Evolutionary conservation across 2,113 vertebrate species (phyloP), one percentile per base, ranked within the genome.

Genomic region (Alethe castanea): DNA sequence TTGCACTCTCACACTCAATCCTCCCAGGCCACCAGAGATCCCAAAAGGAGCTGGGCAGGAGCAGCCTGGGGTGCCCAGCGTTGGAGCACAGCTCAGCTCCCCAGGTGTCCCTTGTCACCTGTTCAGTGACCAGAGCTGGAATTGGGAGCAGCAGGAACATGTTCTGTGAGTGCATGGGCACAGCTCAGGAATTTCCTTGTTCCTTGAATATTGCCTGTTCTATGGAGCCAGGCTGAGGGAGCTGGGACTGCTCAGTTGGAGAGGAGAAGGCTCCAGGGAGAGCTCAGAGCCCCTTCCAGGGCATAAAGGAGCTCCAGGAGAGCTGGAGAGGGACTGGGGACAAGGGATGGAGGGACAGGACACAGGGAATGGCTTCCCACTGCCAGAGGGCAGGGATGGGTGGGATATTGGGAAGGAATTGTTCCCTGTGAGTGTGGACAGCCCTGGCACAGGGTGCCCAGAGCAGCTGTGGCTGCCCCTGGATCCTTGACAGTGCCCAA

Each of bases 91-190:
- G 54, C 71, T 86, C 2, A 0, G 56, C 28, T 66, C n/a, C 29
- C 25, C 19, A 0, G 1, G 8, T 2, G 3, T 45, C 50, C 19
- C 15, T 17, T 12, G 26, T 69, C 54, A 33, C 4, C 2, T 29
- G 6, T 11, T 19, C 25, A 2, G 3, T 31, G 31, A 10, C 6
- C 40, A 19, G 5, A 24, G 47, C 42, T 66, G 88, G 17, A 31
- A 19, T 0, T 14, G 35, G 54, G 50, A 45, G 28, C 2, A 67
- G 12, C n/a, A 3, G 11, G 35, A 47, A 17, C 0, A 0, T 23
- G 53, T 54, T 53, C 66, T 62, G 7, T 38, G 60, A 17, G 35
- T 52, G 8, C 15, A 1, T 6, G 35, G 52, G 52, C 56, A 62
- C 31, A n/a, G 47, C 57, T 72, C 61, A 31, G 35, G 13, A 24